Percentiles rank a stretch among this genome's conserved stretches.
Evolutionary conservation across 2,113 vertebrate genomes (phyloP).

Genomic region (Okapia johnstoni): DNA sequence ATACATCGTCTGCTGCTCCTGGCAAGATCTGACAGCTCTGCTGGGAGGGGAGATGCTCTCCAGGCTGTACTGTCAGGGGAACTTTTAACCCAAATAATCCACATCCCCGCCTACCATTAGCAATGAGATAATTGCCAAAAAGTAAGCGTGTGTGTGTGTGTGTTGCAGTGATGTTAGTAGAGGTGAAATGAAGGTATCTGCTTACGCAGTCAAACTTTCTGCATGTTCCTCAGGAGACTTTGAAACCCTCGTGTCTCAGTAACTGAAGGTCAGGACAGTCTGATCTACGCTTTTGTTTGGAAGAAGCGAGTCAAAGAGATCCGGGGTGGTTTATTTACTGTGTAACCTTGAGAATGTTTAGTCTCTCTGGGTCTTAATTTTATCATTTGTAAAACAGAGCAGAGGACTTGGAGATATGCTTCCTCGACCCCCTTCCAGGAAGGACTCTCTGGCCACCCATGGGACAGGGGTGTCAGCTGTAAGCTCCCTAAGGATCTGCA

Average conservation of each 20-base stretch:
- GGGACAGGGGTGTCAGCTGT: not conserved
- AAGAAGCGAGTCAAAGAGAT: constrained; percentile 23
- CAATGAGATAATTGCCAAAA: not conserved
- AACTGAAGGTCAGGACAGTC: constrained; percentile 56
- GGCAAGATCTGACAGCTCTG: not conserved
- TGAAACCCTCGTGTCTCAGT: not conserved
- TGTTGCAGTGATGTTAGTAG: not conserved
- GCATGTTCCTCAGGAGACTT: constrained; percentile 22
- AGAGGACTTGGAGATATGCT: not conserved
- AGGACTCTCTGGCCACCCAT: not conserved
- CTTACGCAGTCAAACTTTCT: constrained; percentile 34
- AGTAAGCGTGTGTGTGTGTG: not conserved
- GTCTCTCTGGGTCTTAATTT: constrained; percentile 13
- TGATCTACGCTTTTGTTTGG: constrained; percentile 44
- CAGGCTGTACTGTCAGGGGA: constrained; percentile 12
- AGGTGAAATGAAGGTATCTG: not conserved
- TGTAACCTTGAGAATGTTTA: not conserved
- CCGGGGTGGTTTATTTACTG: not conserved
- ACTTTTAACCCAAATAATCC: constrained; percentile 10
- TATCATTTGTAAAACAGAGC: not conserved
- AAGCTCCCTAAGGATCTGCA: not conserved
- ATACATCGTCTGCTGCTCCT: not conserved
- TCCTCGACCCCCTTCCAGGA: not conserved
- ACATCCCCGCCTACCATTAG: not conserved
- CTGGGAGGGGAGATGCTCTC: not conserved